Evolutionary conservation across 2,888 invertebrate species (phyloP).

Genomic region (Lasioglossum leucozonium): DNA sequence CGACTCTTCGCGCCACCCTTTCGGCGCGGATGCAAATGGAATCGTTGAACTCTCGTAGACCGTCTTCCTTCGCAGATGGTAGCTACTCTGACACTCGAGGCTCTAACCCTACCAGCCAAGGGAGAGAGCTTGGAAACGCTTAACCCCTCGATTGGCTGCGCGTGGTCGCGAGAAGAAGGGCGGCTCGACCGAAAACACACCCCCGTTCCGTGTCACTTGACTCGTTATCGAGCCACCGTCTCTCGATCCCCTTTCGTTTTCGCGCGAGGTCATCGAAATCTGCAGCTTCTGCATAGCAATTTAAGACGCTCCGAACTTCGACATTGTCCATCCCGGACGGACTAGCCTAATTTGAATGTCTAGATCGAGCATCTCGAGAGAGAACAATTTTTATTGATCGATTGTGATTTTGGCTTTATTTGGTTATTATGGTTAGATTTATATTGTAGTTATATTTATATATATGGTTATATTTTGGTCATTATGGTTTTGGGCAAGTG

Average conservation of each 20-base stretch:
- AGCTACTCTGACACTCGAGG: slow-evolving; percentile 29
- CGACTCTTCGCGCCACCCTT: slow-evolving; percentile 22
- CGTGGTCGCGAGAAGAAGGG: slow-evolving; percentile 10
- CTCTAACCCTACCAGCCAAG: slow-evolving; percentile 8
- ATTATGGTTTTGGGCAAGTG: too few species aligned
- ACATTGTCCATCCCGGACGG: not conserved
- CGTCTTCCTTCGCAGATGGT: slow-evolving; percentile 37
- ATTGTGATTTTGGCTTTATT: too few species aligned
- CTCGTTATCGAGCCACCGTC: not conserved
- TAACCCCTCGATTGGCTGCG: slow-evolving; percentile 25
- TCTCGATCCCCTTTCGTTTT: slow-evolving; percentile 3
- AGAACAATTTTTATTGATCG: too few species aligned
- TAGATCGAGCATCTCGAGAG: not conserved
- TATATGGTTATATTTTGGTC: too few species aligned
- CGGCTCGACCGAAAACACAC: slow-evolving; percentile 13
- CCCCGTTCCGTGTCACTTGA: slow-evolving; percentile 13
- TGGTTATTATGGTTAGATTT: too few species aligned
- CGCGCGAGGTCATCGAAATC: not conserved
- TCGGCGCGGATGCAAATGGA: slow-evolving; percentile 34
- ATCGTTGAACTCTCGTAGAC: slow-evolving; percentile 42
- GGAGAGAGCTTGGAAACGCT: slow-evolving; percentile 18
- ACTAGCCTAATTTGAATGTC: not conserved
- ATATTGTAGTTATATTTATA: too few species aligned
- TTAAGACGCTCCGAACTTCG: not conserved
- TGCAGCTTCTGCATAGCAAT: not conserved